Percentiles rank a stretch among this genome's conserved stretches.
These are phyloP conservation scores for Notodonta ziczac DNA, from an alignment of 2,888 invertebrate genomes.

Conservation along the genomic window DNA sequence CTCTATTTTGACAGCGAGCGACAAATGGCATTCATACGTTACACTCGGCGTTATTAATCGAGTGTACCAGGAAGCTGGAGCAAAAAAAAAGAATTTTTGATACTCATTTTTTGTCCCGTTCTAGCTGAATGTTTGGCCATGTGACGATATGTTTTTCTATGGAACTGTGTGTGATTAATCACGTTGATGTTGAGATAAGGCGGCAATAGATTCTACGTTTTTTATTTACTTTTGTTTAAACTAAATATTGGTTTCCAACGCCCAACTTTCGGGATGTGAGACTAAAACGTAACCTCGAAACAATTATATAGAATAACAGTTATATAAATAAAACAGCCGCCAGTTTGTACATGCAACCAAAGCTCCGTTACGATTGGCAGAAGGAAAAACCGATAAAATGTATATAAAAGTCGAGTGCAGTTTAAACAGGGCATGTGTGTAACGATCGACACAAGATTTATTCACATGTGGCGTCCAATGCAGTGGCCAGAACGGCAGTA, in stretches of 20 bases:
- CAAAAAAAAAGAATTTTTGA: constrained; percentile 51
- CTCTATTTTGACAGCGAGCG: constrained; percentile 78
- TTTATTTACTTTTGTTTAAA: not conserved
- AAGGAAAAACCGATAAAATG: constrained; percentile 22
- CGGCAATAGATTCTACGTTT: constrained; percentile 1
- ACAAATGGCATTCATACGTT: constrained; percentile 74
- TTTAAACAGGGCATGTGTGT: constrained; percentile 36
- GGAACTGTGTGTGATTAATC: constrained; percentile 38
- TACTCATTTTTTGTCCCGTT: constrained; percentile 49
- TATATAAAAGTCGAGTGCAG: constrained; percentile 36
- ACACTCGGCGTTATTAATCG: constrained; percentile 58
- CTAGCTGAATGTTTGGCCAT: constrained; percentile 53
- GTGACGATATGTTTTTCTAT: constrained; percentile 48
- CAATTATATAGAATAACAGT: no score
- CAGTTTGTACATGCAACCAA: constrained; percentile 4
- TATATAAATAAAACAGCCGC: no score
- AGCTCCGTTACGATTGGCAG: constrained; percentile 24
- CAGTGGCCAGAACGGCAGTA: constrained; percentile 51
- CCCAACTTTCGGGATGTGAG: no score
- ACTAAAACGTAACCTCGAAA: no score
- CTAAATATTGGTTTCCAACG: not conserved
- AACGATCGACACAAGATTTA: constrained; percentile 49
- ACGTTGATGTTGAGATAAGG: constrained; percentile 20
- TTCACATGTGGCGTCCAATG: constrained; percentile 51
- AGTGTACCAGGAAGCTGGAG: constrained; percentile 59